Evolutionary conservation across 2,113 vertebrate species (phyloP).

Genomic region (Capreolus pygargus): DNA sequence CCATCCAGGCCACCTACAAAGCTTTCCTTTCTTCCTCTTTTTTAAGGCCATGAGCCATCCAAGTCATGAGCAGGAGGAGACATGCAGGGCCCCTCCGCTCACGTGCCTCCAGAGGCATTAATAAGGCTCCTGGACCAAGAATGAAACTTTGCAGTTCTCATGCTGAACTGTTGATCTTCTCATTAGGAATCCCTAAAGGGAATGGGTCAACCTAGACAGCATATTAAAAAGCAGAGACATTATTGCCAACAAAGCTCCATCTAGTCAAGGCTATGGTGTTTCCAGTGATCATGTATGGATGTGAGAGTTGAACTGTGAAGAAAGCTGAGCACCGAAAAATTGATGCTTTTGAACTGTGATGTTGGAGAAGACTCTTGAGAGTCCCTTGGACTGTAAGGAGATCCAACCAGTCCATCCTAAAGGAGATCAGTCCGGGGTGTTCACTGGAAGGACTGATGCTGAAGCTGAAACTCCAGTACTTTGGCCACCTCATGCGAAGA

Average conservation of each 20-base stretch:
- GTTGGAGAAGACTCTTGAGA: background rate
- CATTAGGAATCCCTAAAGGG: background rate
- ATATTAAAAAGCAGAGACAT: background rate
- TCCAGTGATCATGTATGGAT: background rate
- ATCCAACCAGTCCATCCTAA: background rate
- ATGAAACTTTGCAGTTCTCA: background rate
- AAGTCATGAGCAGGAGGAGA: background rate
- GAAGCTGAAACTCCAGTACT: background rate
- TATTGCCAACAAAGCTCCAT: background rate
- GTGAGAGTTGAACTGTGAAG: background rate
- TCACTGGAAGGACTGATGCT: background rate
- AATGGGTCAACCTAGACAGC: background rate
- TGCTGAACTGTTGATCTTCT: background rate
- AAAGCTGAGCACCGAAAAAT: fast-evolving
- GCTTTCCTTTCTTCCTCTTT: background rate
- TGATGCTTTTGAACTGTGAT: background rate
- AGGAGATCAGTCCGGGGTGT: background rate
- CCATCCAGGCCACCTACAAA: background rate
- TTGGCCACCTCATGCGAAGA: background rate
- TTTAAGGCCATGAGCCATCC: background rate
- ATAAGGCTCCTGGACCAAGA: background rate
- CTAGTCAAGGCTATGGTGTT: background rate
- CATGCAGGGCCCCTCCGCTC: fast-evolving
- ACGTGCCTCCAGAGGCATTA: fast-evolving
- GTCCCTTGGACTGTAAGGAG: background rate